These are phyloP conservation scores for Microchirus variegatus DNA, from an alignment of 2,797 vertebrate species.

Conservation along the genomic window DNA sequence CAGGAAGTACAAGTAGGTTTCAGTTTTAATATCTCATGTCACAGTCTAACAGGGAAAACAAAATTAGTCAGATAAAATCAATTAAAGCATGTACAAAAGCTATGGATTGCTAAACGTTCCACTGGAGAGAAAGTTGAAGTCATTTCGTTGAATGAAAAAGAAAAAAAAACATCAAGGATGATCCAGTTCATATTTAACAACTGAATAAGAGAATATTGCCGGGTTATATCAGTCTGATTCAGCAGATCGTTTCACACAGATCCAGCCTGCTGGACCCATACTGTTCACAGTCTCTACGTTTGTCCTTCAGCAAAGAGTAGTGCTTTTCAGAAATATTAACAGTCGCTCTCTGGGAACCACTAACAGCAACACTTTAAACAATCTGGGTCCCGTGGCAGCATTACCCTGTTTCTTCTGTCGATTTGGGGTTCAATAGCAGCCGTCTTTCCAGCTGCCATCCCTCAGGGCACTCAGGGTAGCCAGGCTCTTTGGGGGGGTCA, in stretches of 20 bases:
- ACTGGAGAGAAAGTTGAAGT: conserved; percentile 36
- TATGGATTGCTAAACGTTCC: conserved; percentile 28
- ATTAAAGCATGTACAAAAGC: conserved; percentile 57
- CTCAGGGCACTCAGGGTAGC: conserved; percentile 92
- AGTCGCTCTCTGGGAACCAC: conserved; percentile 47
- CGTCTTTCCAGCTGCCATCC: conserved; percentile 96
- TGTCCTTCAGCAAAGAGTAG: conserved; percentile 35
- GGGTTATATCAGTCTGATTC: conserved; percentile 39
- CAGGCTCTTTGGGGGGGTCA: conserved; percentile 95
- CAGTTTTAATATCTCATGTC: conserved; percentile 45
- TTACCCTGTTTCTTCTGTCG: conserved; percentile 47
- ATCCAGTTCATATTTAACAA: conserved; percentile 54
- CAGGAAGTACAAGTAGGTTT: conserved; percentile 72
- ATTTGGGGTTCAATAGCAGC: conserved; percentile 89
- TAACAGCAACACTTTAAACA: conserved; percentile 46
- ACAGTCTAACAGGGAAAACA: conserved; percentile 41
- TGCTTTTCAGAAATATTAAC: conserved; percentile 51
- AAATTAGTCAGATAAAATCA: conserved; percentile 52
- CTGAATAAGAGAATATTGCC: conserved; percentile 69
- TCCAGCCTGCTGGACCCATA: conserved; percentile 96
- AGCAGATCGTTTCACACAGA: conserved; percentile 53
- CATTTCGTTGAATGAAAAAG: conserved; percentile 53
- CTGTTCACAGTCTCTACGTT: conserved; percentile 34
- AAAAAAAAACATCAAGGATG: conserved; percentile 52
- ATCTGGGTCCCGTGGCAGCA: conserved; percentile 46